phyloP scores from a whole-genome alignment of 2,797 vertebrate genomes.

The Bradypodion pumilum region DNA sequence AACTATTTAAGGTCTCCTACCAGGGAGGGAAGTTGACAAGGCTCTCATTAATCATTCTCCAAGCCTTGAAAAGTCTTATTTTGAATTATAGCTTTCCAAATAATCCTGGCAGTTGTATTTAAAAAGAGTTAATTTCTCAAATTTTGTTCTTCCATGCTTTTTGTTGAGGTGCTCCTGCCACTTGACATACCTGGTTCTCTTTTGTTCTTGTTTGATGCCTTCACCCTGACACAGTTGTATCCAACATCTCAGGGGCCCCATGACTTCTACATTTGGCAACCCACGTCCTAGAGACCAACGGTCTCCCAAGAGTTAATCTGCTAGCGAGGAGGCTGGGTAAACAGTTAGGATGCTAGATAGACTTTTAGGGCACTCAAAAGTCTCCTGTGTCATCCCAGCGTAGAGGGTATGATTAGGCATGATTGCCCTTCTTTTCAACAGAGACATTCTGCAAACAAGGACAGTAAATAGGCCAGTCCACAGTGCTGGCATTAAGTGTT shows the following conservation, averaged over 20 bases:
- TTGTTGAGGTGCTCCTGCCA: not conserved
- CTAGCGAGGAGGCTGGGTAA: slow-evolving; percentile 52
- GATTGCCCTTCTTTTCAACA: slow-evolving; percentile 26
- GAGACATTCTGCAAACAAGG: slow-evolving; percentile 38
- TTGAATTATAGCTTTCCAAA: no score
- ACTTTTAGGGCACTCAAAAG: slow-evolving; percentile 32
- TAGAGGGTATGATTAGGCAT: slow-evolving; percentile 45
- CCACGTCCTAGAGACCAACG: not conserved
- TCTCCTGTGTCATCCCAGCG: slow-evolving; percentile 30
- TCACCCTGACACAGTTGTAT: not conserved
- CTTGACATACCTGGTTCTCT: no score
- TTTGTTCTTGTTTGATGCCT: no score
- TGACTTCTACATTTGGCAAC: not conserved
- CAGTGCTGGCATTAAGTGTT: not conserved
- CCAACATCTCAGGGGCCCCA: not conserved
- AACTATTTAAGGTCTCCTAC: not conserved
- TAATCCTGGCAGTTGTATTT: no score
- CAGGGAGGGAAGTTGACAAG: not conserved
- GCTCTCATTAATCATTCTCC: not conserved
- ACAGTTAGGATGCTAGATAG: slow-evolving; percentile 50
- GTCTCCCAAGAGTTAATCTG: slow-evolving; percentile 46
- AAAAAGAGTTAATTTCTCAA: no score
- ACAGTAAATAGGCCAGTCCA: slow-evolving; percentile 22
- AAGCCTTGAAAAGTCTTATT: no score
- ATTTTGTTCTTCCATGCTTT: not conserved